Base-by-base conservation (phyloP, 2,797 vertebrate species). In the Hoplostethus mediterraneus region DNA sequence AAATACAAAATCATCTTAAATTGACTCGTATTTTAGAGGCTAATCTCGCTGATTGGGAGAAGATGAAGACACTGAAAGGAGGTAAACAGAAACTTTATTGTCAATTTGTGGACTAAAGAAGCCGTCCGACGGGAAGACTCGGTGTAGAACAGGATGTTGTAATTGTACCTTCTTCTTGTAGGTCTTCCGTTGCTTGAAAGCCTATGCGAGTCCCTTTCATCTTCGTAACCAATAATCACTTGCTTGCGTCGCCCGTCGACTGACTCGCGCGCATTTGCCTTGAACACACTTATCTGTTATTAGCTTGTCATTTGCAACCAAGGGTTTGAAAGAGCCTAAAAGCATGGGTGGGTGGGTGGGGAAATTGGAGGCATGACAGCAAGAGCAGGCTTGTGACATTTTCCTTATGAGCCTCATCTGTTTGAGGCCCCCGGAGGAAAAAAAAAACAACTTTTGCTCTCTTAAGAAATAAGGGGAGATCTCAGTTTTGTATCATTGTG, bases 81-180 rank as follows among this genome's bases (percentile, higher is more conserved):
- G 65, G 82, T 60, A 82, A 82, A 82, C 75, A 75, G 44, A 17
- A 13, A 54, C 74, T 86, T 73, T 71, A 74, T 54, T 65, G 64
- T 71, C 59, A 74, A 77, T 82, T 78, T 81, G 57, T 58, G 57
- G 59, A 48, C 28, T 25, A 56, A 59, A 71, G 48, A 47, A 2
- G 0, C 5, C 66, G 13, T 38, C 25, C 28, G 45, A 42, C 1
- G 69, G 45, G 53, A 59, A 36, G 9, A 75, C 12, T 63, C 25
- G 8, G 25, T 14, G 42, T 42, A 2, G 4, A 25, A 17, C 51
- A 5, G 53, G 44, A 31, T 45, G 40, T 9, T 67, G 9, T 66
- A 48, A 36, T 45, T 49, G n/a, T 44, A 13, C 14, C 3, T 31
- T 33, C 25, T 55, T 16, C 31, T 67, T 69, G 42, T 42, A 1